Percentiles rank a stretch among this genome's conserved stretches.
Conservation (phyloP, 2,113 vertebrate genomes). For the Aramus guarauna region DNA sequence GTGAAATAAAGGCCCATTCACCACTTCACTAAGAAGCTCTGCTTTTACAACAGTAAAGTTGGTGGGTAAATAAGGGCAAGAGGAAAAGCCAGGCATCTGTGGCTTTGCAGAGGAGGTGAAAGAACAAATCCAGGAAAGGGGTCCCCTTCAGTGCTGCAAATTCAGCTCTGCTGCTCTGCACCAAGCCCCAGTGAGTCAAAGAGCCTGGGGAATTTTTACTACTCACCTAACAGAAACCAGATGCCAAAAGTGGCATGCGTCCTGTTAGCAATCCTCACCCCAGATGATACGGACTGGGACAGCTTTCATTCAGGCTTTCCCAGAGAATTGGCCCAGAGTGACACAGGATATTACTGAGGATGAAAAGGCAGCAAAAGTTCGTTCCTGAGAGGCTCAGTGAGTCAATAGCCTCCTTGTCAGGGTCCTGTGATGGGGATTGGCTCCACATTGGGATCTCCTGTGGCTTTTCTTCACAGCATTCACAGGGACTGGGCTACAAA, state of each 20-base stretch:
- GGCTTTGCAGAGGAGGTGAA: not conserved
- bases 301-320: not conserved
- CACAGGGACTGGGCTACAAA: not conserved
- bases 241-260: not conserved
- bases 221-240: conserved; percentile 23
- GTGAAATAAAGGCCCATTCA: conserved; percentile 35
- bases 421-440: rapidly evolving
- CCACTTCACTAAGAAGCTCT: not conserved
- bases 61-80: not conserved
- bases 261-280: not conserved
- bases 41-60: not conserved
- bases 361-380: not conserved
- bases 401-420: not conserved
- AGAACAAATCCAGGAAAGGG: not conserved
- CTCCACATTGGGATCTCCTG: not conserved
- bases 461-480: not conserved
- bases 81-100: not conserved
- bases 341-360: rapidly evolving
- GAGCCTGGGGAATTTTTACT: conserved; percentile 20
- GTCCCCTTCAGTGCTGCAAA: not conserved
- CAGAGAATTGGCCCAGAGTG: not conserved
- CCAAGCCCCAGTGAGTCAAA: not conserved
- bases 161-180: not conserved
- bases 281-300: not conserved
- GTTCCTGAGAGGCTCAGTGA: not conserved